These are phyloP conservation scores for Pelecanoides urinatrix DNA, from an alignment of 2,113 vertebrate species.

Conservation along the genomic window DNA sequence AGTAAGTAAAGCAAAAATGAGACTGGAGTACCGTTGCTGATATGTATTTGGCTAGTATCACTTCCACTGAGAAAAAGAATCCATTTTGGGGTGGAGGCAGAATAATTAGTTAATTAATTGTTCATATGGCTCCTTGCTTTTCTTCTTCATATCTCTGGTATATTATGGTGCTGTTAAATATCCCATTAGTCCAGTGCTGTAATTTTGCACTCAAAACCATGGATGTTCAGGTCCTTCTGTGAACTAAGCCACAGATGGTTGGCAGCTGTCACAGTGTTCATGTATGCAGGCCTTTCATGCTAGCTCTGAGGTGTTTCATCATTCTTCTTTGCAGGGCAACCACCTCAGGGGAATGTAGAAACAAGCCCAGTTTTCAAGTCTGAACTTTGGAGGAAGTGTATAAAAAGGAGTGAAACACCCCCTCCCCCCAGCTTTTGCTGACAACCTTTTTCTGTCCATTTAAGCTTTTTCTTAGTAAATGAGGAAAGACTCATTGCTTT, in stretches of 20 bases:
- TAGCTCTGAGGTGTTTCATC: not conserved
- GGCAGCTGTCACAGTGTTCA: not conserved
- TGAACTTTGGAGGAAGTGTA: not conserved
- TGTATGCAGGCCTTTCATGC: not conserved
- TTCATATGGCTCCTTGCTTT: not conserved
- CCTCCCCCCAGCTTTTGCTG: not conserved
- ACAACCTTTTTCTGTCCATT: not conserved
- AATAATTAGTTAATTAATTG: not conserved
- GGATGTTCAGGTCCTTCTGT: not conserved
- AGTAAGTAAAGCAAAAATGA: constrained; percentile 72
- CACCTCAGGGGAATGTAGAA: not conserved
- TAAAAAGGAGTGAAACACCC: not conserved
- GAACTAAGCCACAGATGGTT: not conserved
- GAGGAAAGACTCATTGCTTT: not conserved
- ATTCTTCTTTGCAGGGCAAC: not conserved
- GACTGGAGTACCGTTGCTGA: not conserved
- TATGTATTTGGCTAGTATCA: not conserved
- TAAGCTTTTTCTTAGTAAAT: not conserved
- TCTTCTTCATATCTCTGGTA: not conserved
- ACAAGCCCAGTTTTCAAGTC: not conserved
- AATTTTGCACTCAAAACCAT: not conserved
- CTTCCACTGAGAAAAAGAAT: not conserved
- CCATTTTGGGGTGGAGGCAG: not conserved
- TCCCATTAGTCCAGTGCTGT: not conserved
- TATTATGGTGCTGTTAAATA: not conserved